Conservation (phyloP, 2,113 vertebrate species). For the Daubentonia madagascariensis region DNA sequence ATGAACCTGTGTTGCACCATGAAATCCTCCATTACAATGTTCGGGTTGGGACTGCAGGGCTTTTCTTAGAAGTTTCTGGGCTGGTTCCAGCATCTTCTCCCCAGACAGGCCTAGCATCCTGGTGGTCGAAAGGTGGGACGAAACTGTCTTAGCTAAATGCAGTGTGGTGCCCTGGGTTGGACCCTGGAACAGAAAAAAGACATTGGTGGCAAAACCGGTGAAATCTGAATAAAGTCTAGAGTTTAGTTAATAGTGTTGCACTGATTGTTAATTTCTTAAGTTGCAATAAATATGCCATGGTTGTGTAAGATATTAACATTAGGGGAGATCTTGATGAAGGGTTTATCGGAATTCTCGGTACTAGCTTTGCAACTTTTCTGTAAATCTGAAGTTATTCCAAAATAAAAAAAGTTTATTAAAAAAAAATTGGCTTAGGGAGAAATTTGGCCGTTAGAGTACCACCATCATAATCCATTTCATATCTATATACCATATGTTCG, state of each 20-base stretch:
- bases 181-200: background rate
- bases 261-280: accelerated
- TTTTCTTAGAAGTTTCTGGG: background rate
- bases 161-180: accelerated
- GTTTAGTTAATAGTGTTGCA: background rate
- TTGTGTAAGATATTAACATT: too few relatives aligned
- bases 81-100: background rate
- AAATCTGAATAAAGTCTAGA: background rate
- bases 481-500: accelerated
- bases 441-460: background rate
- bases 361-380: background rate
- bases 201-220: background rate
- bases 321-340: background rate
- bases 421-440: background rate
- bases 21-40: accelerated
- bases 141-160: background rate
- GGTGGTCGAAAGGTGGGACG: background rate
- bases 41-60: too few relatives aligned
- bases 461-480: background rate
- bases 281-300: background rate
- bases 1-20: accelerated
- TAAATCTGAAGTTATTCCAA: background rate
- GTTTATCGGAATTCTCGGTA: background rate
- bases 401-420: background rate
- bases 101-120: background rate